These are phyloP conservation scores for Diacarnus erythraeanus DNA, from an alignment of 37 sponge, comb jelly and placozoan species.

Conservation along the genomic window DNA sequence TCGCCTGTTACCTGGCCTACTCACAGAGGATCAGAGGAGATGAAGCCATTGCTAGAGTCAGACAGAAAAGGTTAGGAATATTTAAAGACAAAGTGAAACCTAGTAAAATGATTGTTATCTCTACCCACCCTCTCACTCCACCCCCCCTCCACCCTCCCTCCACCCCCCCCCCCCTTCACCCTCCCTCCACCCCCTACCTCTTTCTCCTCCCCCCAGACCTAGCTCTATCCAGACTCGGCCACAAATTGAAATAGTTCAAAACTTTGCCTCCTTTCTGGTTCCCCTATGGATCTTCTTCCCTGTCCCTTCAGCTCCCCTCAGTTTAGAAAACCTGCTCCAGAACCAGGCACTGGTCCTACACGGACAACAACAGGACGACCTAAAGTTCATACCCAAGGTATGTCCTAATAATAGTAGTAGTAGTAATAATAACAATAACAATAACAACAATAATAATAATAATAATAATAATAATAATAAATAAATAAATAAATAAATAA, in stretches of 20 bases:
- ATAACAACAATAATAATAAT: too few species aligned
- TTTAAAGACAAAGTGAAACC: too few species aligned
- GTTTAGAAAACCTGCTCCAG: slow-evolving; percentile 35
- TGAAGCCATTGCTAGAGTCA: slow-evolving; percentile 71
- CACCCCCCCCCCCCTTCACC: too few species aligned
- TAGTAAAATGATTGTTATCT: too few species aligned
- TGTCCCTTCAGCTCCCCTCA: not conserved
- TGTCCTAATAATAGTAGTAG: not conserved
- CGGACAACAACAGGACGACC: slow-evolving; percentile 36
- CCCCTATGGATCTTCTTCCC: slow-evolving; percentile 82
- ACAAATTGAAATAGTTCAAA: slow-evolving; percentile 79
- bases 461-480: too few species aligned
- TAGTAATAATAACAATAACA: too few species aligned
- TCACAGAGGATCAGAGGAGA: slow-evolving; percentile 62
- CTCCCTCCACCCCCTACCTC: too few species aligned
- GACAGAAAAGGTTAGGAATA: slow-evolving; percentile 75
- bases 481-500: too few species aligned
- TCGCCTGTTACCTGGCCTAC: slow-evolving; percentile 92
- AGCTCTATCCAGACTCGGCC: slow-evolving; percentile 83
- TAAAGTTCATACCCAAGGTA: slow-evolving; percentile 68
- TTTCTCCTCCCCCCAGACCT: slow-evolving; percentile 59
- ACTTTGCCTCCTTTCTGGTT: slow-evolving; percentile 58
- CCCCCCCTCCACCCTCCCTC: too few species aligned
- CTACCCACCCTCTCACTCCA: too few species aligned
- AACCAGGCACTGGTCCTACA: slow-evolving; percentile 69